Base-by-base conservation (phyloP, 2,888 invertebrate species). In the Sialis lutaria region DNA sequence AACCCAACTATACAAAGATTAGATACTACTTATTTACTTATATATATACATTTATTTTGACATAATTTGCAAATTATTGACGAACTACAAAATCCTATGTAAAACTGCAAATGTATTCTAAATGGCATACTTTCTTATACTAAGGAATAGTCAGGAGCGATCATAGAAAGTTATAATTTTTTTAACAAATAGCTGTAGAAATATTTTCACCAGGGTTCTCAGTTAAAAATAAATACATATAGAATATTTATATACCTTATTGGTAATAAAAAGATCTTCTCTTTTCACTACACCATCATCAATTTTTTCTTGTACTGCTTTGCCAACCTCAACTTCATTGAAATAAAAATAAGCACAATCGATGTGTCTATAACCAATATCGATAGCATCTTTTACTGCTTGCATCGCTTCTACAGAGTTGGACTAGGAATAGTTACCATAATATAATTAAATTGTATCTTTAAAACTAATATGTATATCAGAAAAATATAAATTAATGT, bases 311-410 rank as follows among this genome's bases (percentile, higher is more conserved):
- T 64, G 64, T 13, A 77, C 64, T 0, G 70, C 77, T 48, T 63
- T 61, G 0, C 77, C 77, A 1, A 77, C 70, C 57, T 75, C 67
- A 6, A 57, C 56, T 55, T 75, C 75, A 42, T 73, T 72, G 1
- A 65, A 68, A 55, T 80, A 79, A 12, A 68, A 61, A 42, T 69
- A 67, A 1, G 80, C 79, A 2, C 77, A 75, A 56, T 80, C 80
- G 13, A 80, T 69, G 53, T 77, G 76, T 1, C 78, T 64, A 59
- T 78, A 80, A 0, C 79, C 79, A 6, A 65, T 67, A 50, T 75
- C 71, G 34, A 79, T 69, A 0, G 78, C 79, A 61, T 68, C 68
- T 53, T 60, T 58, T 0, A 75, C 60, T 1, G 72, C 60, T 43
- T 67, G 58, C 1, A 55, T 55, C 0, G 64, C 56, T 31, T 72